Evolutionary conservation across 1,140 invertebrate genomes (phyloP), one percentile per base, ranked within the genome.

Genomic region (Dreissena polymorpha): DNA sequence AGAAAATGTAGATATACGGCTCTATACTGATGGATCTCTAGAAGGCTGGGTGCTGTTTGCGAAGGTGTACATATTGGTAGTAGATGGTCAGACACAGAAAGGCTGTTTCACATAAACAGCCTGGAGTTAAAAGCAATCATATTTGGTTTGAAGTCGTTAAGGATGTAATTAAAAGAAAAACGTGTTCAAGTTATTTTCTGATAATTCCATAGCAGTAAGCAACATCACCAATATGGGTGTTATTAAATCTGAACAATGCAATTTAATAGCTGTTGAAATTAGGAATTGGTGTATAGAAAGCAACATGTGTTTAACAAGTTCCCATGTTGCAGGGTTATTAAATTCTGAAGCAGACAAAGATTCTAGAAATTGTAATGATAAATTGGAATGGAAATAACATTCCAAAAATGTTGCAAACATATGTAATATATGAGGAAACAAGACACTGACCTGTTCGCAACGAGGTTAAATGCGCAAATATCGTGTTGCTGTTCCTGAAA

Each of bases 211-310:
- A 21, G 70, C 82, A 21, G 73, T 87, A 10, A 50, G 51, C 16
- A 85, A 83, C 39, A 80, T 87, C 14, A 83, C 73, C 10, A 77
- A 81, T 50, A 69, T 80, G 67, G 84, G n/a, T n/a, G n/a, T n/a
- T n/a, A n/a, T n/a, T n/a, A n/a, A n/a, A n/a, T n/a, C n/a, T n/a
- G n/a, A n/a, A n/a, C n/a, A n/a, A n/a, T n/a, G n/a, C n/a, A n/a
- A n/a, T n/a, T n/a, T n/a, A n/a, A n/a, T n/a, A n/a, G n/a, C n/a
- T n/a, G n/a, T n/a, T n/a, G n/a, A n/a, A n/a, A n/a, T n/a, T n/a
- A n/a, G n/a, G n/a, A n/a, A n/a, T n/a, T n/a, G n/a, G n/a, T n/a
- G n/a, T n/a, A n/a, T n/a, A n/a, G n/a, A n/a, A n/a, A n/a, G n/a
- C n/a, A n/a, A n/a, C n/a, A n/a, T n/a, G n/a, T n/a, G n/a, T n/a